A percentile compares a stretch with the other conserved stretches of the same genome.
Conservation (phyloP, 2,888 invertebrate genomes). For the Loripinus fragilis region DNA sequence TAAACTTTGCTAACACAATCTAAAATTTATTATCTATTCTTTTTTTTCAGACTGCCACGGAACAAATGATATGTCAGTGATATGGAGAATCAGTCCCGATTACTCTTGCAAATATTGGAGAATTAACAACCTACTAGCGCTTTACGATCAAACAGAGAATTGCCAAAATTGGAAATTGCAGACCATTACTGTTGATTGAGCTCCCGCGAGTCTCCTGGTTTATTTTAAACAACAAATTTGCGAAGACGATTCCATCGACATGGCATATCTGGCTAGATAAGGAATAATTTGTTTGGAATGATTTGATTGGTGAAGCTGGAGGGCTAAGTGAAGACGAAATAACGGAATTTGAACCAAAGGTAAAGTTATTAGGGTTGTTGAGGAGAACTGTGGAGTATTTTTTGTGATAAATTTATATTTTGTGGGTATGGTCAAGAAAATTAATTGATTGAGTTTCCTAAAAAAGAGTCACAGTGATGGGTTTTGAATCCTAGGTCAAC, state of each 20-base stretch:
- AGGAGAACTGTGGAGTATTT: too few species aligned
- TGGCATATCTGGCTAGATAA: neutral
- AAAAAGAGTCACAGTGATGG: too few species aligned
- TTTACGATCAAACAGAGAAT: conserved; percentile 3
- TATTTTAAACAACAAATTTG: neutral
- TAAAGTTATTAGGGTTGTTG: too few species aligned
- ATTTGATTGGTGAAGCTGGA: neutral
- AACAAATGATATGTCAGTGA: conserved; percentile 6
- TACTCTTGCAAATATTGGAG: neutral
- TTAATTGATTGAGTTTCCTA: too few species aligned
- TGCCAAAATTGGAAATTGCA: neutral
- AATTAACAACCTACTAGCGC: neutral
- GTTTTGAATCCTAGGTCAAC: too few species aligned
- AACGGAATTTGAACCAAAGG: too few species aligned
- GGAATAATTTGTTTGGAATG: conserved; percentile 1
- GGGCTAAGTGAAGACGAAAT: too few species aligned
- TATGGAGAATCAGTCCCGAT: neutral
- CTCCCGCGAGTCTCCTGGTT: neutral
- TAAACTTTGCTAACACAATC: too few species aligned
- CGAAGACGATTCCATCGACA: neutral
- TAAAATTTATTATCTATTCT: too few species aligned
- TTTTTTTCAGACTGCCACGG: neutral
- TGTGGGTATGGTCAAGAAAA: too few species aligned
- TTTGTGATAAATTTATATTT: too few species aligned
- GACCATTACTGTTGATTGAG: neutral